Conservation (phyloP, 2,113 vertebrate species). For the Mystacornis crossleyi region DNA sequence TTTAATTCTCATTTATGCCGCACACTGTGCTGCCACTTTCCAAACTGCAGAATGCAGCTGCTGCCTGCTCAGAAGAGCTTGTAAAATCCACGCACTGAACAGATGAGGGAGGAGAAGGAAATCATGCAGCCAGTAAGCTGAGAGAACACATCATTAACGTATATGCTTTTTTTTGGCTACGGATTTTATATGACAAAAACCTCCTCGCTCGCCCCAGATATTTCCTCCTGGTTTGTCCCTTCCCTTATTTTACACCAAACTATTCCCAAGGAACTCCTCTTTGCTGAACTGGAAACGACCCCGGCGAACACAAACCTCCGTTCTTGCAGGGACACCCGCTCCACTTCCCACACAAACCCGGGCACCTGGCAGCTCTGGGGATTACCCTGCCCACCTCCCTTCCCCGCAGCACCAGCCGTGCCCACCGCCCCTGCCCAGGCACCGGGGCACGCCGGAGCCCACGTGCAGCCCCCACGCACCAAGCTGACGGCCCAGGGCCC, state of each 20-base stretch:
- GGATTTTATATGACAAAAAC: background rate
- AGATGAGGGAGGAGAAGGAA: background rate
- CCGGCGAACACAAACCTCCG: background rate
- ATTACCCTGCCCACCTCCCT: background rate
- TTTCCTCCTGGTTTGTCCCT: background rate
- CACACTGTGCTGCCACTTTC: background rate
- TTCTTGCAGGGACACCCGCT: background rate
- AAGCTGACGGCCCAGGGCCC: constrained; percentile 98
- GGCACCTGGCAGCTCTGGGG: background rate
- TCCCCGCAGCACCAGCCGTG: background rate
- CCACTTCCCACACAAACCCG: background rate
- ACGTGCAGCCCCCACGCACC: constrained; percentile 70
- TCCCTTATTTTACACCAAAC: background rate
- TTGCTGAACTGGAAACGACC: background rate
- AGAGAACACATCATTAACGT: background rate
- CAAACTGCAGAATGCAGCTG: background rate
- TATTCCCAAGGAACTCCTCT: background rate
- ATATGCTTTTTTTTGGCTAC: background rate
- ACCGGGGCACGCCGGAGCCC: too few relatives aligned
- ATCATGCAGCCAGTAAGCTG: background rate
- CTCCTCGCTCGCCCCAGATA: background rate
- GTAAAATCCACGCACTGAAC: background rate
- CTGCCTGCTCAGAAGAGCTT: background rate
- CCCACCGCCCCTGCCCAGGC: rapidly evolving
- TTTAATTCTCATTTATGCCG: background rate